Evolutionary conservation across 2,113 vertebrate genomes (phyloP).

Genomic region (Hippocampus comes): DNA sequence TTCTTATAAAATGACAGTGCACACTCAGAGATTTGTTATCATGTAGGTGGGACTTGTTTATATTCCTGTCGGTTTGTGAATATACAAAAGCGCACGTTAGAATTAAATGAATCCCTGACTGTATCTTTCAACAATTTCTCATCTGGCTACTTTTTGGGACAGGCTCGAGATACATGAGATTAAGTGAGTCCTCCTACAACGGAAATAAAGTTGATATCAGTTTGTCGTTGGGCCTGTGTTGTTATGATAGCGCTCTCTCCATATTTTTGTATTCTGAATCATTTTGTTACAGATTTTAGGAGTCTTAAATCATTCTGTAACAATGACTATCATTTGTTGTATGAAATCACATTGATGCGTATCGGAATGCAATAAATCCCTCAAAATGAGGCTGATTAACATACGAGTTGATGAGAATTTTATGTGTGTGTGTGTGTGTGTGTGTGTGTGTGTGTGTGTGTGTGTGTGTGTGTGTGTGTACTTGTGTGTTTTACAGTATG

Average conservation of each 20-base stretch:
- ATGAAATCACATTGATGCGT: constrained; percentile 70
- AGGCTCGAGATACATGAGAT: constrained; percentile 10
- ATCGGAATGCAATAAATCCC: constrained; percentile 65
- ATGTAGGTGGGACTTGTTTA: not conserved
- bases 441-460: not conserved
- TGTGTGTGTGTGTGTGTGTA: not conserved
- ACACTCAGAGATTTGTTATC: constrained; percentile 13
- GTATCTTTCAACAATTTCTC: constrained; percentile 36
- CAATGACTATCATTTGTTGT: constrained; percentile 38
- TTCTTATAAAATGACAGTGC: constrained; percentile 5
- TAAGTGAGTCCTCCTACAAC: constrained; percentile 11
- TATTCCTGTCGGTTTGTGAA: not conserved
- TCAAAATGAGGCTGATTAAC: constrained; percentile 60
- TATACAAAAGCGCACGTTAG: constrained; percentile 23
- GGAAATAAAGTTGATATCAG: constrained; percentile 10
- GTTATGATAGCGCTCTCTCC: constrained; percentile 21
- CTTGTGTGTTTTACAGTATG: too few relatives aligned
- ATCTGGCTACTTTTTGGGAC: constrained; percentile 12
- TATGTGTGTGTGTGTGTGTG: not conserved
- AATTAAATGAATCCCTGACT: constrained; percentile 4
- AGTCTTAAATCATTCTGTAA: constrained; percentile 50
- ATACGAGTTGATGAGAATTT: constrained; percentile 8
- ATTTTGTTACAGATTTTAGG: constrained; percentile 50
- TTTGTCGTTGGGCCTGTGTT: constrained; percentile 30
- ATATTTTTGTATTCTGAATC: constrained; percentile 51